Evolutionary conservation across 2,113 vertebrate genomes (phyloP).

Genomic region (Chionomys nivalis): DNA sequence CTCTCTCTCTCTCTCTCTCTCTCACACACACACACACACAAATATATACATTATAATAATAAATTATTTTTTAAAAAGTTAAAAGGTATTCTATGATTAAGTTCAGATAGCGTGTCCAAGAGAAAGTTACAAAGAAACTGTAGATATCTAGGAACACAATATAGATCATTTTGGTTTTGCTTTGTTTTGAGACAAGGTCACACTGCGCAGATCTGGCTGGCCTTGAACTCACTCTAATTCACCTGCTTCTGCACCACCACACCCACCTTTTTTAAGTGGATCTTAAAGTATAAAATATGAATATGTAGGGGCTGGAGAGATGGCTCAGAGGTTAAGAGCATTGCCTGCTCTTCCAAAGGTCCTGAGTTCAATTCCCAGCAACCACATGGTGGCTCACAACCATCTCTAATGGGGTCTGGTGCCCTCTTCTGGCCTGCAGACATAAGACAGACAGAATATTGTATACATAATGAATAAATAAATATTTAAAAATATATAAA

Average conservation of each 20-base stretch:
- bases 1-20: too few relatives aligned
- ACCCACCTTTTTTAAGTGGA: background rate
- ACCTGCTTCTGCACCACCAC: background rate
- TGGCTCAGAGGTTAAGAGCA: too few relatives aligned
- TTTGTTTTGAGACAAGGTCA: background rate
- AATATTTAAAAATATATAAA: too few relatives aligned
- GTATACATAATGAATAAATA: too few relatives aligned
- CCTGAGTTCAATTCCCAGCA: too few relatives aligned
- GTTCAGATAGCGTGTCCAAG: background rate
- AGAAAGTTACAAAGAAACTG: background rate
- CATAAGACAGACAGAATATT: too few relatives aligned
- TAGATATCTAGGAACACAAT: background rate
- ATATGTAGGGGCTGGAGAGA: too few relatives aligned
- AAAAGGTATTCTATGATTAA: conserved; percentile 16
- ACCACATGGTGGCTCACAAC: too few relatives aligned
- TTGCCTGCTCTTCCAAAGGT: too few relatives aligned
- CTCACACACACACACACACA: background rate
- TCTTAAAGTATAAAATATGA: background rate
- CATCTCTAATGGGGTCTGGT: too few relatives aligned
- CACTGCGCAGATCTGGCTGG: background rate
- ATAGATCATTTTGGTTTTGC: background rate
- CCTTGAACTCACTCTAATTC: background rate
- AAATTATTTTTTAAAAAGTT: background rate
- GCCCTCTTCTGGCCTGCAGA: too few relatives aligned
- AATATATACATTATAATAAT: background rate